These are phyloP conservation scores for Monochamus alternatus DNA, from an alignment of 2,888 invertebrate genomes.

Conservation along the genomic window DNA sequence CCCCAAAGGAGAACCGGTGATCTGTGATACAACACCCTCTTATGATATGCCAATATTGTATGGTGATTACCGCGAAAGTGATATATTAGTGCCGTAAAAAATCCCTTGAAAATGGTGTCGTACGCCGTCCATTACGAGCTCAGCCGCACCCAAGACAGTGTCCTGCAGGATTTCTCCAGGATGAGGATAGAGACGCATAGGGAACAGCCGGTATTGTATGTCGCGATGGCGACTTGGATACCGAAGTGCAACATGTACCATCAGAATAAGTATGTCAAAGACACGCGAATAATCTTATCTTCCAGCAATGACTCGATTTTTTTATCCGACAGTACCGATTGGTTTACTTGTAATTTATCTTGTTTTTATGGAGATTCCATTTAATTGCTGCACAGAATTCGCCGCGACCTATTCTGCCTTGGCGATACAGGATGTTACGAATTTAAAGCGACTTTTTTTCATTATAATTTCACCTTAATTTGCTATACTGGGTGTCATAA, in stretches of 20 bases:
- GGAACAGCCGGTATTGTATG: constrained; percentile 80
- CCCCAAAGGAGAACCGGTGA: constrained; percentile 26
- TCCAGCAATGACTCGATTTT: constrained; percentile 22
- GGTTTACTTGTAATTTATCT: not conserved
- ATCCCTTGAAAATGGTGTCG: constrained; percentile 72
- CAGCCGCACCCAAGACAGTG: constrained; percentile 69
- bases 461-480: too few relatives aligned
- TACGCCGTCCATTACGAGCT: constrained; percentile 77
- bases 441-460: too few relatives aligned
- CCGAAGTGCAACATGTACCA: constrained; percentile 76
- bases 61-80: constrained; percentile 39
- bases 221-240: constrained; percentile 83
- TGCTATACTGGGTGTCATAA: too few relatives aligned
- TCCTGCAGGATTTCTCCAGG: constrained; percentile 77
- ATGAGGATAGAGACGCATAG: constrained; percentile 73
- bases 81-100: constrained; percentile 40
- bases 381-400: constrained; percentile 1
- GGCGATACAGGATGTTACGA: too few relatives aligned
- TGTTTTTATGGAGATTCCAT: constrained; percentile 7
- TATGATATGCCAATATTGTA: constrained; percentile 14
- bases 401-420: too few relatives aligned
- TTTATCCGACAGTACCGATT: constrained; percentile 1
- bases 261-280: constrained; percentile 44
- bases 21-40: not conserved
- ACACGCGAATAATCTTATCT: constrained; percentile 27